Base-by-base conservation (phyloP, 2,113 vertebrate species). In the Alaudala cheleensis region DNA sequence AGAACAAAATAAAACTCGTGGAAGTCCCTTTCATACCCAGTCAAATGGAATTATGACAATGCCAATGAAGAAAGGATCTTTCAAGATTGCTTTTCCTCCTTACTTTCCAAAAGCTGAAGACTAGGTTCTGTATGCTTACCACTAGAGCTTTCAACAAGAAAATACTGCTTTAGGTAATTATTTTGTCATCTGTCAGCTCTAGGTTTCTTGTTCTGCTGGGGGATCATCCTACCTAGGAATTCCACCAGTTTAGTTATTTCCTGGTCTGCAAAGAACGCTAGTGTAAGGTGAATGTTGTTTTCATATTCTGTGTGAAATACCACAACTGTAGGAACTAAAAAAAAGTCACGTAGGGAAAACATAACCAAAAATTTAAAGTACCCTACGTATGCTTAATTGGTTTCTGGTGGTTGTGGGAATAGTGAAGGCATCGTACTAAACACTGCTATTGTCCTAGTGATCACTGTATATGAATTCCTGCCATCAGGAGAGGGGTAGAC, bases 391-490 rank as follows among this genome's bases (percentile, higher is more conserved):
- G 28, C 60, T 57, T 80, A 34, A 50, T 71, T 81, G 61, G 15
- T 66, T 83, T 70, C 50, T 86, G 42, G 45, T 42, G 50, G 17
- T 18, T 61, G 17, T 72, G n/a, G 37, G n/a, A 60, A n/a, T 50
- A 28, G 13, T 4, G 34, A 76, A 64, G 44, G 25, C 39, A 40
- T 45, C 1, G 3, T 39, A 22, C 33, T 39, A 18, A 77, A 42
- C 29, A 9, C 16, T 45, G 42, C 47, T 40, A 4, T 14, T 26
- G 70, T 58, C 56, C 39, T 88, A 1, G 34, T 76, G 40, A 66
- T 31, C 44, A 9, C 31, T 0, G 0, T 65, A 2, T 31, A 26
- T 24, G 7, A 64, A 7, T 44, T 77, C 10, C 66, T 86, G 45
- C 1, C 53, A 11, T 44, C 31, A 19, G 73, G 29, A 81, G 23